These are phyloP conservation scores for Erythrocebus patas DNA, from an alignment of 2,113 vertebrate genomes.

Conservation along the genomic window DNA sequence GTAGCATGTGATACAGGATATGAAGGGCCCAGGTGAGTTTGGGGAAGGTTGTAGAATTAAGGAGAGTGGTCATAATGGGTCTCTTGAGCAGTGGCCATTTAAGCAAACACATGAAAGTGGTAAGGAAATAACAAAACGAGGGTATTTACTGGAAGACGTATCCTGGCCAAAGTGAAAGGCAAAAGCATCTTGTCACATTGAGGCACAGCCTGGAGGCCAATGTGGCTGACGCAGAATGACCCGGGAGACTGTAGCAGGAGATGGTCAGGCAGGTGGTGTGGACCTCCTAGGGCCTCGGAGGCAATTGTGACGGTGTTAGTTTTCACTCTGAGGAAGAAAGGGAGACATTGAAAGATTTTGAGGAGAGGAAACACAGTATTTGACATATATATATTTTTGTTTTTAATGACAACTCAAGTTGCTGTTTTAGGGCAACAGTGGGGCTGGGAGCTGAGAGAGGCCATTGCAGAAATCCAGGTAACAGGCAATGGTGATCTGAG, in stretches of 20 bases:
- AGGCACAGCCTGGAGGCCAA: not conserved
- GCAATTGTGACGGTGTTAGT: not conserved
- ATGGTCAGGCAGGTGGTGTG: not conserved
- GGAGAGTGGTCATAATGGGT: not conserved
- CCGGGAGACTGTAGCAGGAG: fast-evolving
- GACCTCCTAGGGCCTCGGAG: too few species aligned
- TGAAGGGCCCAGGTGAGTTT: not conserved
- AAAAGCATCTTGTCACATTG: not conserved
- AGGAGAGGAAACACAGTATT: not conserved
- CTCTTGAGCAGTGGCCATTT: not conserved
- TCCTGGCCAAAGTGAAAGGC: not conserved
- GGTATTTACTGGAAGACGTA: not conserved
- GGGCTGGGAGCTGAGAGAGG: not conserved
- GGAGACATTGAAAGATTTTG: not conserved
- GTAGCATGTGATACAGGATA: too few species aligned
- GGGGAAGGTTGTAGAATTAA: not conserved
- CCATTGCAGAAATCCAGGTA: not conserved
- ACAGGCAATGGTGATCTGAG: not conserved
- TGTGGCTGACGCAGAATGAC: not conserved
- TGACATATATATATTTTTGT: not conserved
- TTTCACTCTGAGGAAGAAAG: not conserved
- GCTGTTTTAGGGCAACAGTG: not conserved
- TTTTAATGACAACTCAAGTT: not conserved
- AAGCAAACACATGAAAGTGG: not conserved
- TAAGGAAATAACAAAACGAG: not conserved